Percentiles rank a stretch among this genome's conserved stretches.
These are phyloP conservation scores for Oligia strigilis DNA, from an alignment of 2,888 invertebrate species.

Conservation along the genomic window DNA sequence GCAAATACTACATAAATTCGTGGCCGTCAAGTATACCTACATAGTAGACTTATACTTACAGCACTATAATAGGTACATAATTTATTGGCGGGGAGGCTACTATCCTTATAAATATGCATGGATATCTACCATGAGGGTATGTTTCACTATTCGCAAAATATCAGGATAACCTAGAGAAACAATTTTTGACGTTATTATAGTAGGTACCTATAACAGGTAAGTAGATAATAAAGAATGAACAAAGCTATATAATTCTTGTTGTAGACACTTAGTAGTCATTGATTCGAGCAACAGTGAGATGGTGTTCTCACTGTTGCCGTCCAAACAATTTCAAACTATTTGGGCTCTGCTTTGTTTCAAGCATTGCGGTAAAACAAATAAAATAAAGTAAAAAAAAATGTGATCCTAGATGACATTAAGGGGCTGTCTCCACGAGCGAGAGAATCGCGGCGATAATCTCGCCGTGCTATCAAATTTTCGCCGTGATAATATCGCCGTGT, in stretches of 20 bases:
- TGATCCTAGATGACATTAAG: neutral
- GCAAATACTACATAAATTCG: slow-evolving; percentile 56
- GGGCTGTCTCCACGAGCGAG: too few species aligned
- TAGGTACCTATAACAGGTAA: neutral
- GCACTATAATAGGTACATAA: slow-evolving; percentile 46
- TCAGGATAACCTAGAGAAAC: slow-evolving; percentile 1
- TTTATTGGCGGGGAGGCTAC: slow-evolving; percentile 42
- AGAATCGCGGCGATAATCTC: too few species aligned
- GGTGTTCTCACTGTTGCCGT: neutral
- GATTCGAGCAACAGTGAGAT: neutral
- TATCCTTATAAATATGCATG: slow-evolving; percentile 51
- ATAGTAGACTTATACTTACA: slow-evolving; percentile 9
- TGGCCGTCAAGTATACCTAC: slow-evolving; percentile 23
- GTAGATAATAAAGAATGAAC: neutral
- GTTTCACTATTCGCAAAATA: slow-evolving; percentile 35
- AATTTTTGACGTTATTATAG: slow-evolving; percentile 8
- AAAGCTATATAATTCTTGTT: neutral
- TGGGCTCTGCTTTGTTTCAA: neutral
- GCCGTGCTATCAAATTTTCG: too few species aligned
- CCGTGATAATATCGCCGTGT: too few species aligned
- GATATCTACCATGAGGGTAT: slow-evolving; percentile 32
- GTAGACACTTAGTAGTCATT: neutral
- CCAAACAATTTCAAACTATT: neutral
- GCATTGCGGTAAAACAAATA: slow-evolving; percentile 1
- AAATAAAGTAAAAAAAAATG: neutral